phyloP scores from a whole-genome alignment of 2,797 vertebrate genomes.

The Propithecus perrieri region DNA sequence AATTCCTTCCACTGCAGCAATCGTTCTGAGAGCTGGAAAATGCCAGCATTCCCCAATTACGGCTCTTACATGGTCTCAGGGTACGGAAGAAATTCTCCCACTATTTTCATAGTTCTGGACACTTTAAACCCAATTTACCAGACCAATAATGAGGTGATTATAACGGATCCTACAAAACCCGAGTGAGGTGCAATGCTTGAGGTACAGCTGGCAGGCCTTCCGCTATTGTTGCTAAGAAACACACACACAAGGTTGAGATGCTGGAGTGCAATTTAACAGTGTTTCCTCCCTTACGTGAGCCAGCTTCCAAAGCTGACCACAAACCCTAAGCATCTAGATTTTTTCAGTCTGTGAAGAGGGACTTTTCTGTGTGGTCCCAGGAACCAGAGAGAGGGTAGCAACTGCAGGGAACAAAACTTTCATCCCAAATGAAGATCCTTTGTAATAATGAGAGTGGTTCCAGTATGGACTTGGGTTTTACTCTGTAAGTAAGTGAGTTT shows the following conservation, averaged over 20 bases:
- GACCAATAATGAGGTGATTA: not conserved
- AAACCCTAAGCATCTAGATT: not conserved
- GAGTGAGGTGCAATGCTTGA: not conserved
- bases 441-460: not conserved
- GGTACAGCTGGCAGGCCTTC: not conserved
- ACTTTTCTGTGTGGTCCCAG: not conserved
- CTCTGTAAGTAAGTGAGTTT: not conserved
- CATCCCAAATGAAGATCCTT: not conserved
- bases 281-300: not conserved
- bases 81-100: not conserved
- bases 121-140: not conserved
- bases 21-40: not conserved
- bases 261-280: not conserved
- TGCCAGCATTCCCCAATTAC: not conserved
- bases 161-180: not conserved
- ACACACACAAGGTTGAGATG: fast-evolving
- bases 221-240: not conserved
- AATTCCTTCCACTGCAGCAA: not conserved
- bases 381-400: not conserved
- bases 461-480: not conserved
- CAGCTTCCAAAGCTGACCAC: constrained; percentile 2
- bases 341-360: not conserved
- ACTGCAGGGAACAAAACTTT: not conserved
- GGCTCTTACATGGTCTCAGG: not conserved
- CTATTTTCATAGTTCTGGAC: not conserved